A percentile compares a stretch with the other conserved stretches of the same genome.
Evolutionary conservation across 2,888 invertebrate genomes (phyloP).

Genomic region (Troides oblongomaculatus): DNA sequence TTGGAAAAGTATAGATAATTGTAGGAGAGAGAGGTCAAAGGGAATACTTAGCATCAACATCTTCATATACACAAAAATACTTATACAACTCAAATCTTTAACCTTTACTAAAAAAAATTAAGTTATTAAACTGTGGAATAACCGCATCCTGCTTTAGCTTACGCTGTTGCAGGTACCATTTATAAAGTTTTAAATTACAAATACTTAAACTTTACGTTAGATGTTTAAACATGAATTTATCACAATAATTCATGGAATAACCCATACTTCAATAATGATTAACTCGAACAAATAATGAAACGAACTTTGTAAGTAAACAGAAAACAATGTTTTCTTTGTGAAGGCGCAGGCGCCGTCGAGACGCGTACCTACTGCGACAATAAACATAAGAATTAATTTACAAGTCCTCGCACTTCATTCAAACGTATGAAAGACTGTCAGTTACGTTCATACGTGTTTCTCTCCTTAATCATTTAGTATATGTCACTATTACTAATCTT

Average conservation of each 20-base stretch:
- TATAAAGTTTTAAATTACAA: neutral
- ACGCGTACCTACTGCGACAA: constrained; percentile 40
- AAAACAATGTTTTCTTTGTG: constrained; percentile 44
- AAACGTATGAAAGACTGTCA: constrained; percentile 9
- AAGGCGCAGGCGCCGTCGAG: constrained; percentile 44
- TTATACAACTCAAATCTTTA: too few species aligned
- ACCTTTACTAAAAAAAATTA: too few species aligned
- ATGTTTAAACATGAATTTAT: constrained; percentile 6
- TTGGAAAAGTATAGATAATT: too few species aligned
- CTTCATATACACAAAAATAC: too few species aligned
- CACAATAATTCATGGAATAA: constrained; percentile 17
- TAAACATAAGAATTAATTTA: constrained; percentile 37
- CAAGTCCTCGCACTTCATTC: constrained; percentile 26
- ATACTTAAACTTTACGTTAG: neutral
- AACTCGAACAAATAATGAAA: constrained; percentile 33
- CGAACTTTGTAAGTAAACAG: constrained; percentile 42
- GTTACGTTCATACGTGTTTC: constrained; percentile 15
- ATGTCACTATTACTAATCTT: constrained; percentile 5
- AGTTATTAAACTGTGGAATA: too few species aligned
- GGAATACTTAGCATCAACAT: too few species aligned
- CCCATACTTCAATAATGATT: constrained; percentile 21
- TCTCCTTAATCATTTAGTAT: constrained; percentile 7
- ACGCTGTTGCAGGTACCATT: too few species aligned
- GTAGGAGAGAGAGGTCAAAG: too few species aligned
- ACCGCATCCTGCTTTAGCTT: too few species aligned